Base-by-base conservation (phyloP, 2,888 invertebrate genomes). In the Deilephila elpenor region DNA sequence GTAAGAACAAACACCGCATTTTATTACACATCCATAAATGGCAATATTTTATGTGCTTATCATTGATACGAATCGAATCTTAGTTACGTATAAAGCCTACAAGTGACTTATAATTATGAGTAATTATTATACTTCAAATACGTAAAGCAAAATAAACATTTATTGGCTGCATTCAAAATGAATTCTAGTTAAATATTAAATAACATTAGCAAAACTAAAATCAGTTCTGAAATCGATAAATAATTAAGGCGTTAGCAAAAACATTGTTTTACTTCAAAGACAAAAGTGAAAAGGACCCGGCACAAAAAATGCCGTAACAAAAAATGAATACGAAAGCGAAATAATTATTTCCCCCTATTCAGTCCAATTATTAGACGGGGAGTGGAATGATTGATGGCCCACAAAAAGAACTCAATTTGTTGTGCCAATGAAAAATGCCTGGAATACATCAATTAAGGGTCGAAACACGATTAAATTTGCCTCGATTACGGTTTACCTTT, bases 321-420 rank as follows among this genome's bases (percentile, higher is more conserved):
- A 67, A 44, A 64, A 20, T 61, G 53, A 19, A 37, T 44, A 64
- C 59, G 61, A 70, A 71, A 37, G 61, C 72, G 51, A 59, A 77
- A 77, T 75, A 72, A 75, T 73, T 76, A 76, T 75, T 75, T 72
- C 74, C 74, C 37, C 34, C 64, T 71, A 61, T 74, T 72, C 73
- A 37, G 62, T 59, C 72, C 75, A 78, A 80, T 74, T 72, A 74
- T 72, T 37, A 56, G 61, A 29, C 34, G 61, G 29, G 51, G 59
- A 62, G 29, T n/a, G 51, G 73, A 74, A 79, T 83, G 82, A 86
- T 83, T 79, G 82, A 86, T 82, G 71, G 75, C 60, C 61, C 75
- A 76, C 76, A 74, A 81, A 71, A 80, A 77, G 76, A 78, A 79
- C 77, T 78, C 78, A 79, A 83, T 85, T 79, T 78, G 78, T 81